These are phyloP conservation scores for Trachelipus rathkii DNA, from an alignment of 1,140 invertebrate genomes.

Conservation along the genomic window DNA sequence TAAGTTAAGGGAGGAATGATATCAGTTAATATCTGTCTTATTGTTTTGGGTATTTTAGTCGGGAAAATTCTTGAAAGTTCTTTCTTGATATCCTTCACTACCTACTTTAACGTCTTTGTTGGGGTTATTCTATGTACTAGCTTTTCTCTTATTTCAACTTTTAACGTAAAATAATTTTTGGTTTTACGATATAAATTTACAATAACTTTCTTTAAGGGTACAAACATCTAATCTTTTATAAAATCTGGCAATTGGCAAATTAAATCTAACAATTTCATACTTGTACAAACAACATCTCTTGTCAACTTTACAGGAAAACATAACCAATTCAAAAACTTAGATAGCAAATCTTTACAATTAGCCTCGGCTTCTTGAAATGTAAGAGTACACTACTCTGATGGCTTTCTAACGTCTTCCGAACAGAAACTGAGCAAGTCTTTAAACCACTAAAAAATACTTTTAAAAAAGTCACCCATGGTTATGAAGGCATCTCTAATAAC, in stretches of 20 bases:
- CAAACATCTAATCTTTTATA: neutral
- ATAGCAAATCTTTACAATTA: neutral
- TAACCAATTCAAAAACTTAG: neutral
- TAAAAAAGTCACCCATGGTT: neutral
- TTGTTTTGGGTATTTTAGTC: neutral
- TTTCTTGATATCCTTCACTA: neutral
- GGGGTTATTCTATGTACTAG: neutral
- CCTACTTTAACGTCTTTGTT: neutral
- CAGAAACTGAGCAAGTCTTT: neutral
- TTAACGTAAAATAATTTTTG: neutral
- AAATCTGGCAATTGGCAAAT: neutral
- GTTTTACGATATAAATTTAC: constrained; percentile 1
- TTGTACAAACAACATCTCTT: neutral
- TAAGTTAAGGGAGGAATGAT: neutral
- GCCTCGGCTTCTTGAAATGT: constrained; percentile 3
- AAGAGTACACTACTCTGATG: neutral
- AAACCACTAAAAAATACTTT: neutral
- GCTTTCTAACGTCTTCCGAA: neutral
- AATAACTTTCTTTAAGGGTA: neutral
- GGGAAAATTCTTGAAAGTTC: neutral
- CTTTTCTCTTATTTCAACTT: neutral
- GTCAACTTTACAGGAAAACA: neutral
- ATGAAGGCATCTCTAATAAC: constrained; percentile 4
- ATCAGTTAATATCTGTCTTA: neutral
- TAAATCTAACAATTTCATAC: neutral